Percentiles rank a stretch among this genome's conserved stretches.
Conservation (phyloP, 2,888 invertebrate species). For the Apodemia mormo region DNA sequence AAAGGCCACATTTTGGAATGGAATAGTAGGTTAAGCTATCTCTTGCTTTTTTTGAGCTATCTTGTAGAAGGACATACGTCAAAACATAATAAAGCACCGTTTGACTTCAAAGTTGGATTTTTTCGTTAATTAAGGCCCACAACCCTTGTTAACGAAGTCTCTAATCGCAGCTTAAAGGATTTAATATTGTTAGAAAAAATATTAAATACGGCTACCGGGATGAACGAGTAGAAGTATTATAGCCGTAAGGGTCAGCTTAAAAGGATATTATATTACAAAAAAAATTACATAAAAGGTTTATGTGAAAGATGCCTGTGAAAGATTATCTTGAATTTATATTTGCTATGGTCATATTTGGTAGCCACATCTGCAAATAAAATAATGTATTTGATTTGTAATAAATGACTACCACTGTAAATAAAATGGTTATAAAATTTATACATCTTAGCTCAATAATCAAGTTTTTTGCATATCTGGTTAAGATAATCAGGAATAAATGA, state of each 20-base stretch:
- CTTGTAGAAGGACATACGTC: no score
- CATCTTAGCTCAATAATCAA: no score
- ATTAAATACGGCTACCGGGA: neutral
- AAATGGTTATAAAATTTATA: no score
- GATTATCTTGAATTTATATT: neutral
- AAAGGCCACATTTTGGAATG: no score
- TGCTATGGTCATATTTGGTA: neutral
- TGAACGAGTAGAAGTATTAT: slow-evolving; percentile 3
- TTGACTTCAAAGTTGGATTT: neutral
- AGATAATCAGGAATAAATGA: no score
- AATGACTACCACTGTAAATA: no score
- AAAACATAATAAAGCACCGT: no score
- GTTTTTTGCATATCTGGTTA: no score
- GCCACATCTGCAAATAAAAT: no score
- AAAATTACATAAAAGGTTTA: slow-evolving; percentile 13
- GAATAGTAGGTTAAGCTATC: no score
- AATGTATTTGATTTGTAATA: no score
- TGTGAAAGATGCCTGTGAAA: neutral
- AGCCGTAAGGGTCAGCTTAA: slow-evolving; percentile 9
- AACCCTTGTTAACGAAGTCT: neutral
- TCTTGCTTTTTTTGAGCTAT: no score
- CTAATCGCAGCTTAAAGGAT: neutral
- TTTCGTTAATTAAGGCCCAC: neutral
- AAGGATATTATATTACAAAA: slow-evolving; percentile 3
- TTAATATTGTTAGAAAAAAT: slow-evolving; percentile 7